Evolutionary conservation across 2,797 vertebrate genomes (phyloP), one percentile per base, ranked within the genome.

Genomic region (Pseudomugil tenellus): DNA sequence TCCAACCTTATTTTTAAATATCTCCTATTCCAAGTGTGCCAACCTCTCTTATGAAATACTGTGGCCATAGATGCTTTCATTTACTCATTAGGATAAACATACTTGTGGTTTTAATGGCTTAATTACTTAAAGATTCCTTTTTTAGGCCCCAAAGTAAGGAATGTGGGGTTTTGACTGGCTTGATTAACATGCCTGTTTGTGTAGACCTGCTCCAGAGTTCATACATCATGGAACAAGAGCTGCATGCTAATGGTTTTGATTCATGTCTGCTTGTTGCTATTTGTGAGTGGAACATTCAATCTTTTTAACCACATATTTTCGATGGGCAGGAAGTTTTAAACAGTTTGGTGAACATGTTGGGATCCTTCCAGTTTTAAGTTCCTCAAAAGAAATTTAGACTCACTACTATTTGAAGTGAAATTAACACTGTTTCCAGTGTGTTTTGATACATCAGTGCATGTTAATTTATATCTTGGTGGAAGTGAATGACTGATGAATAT

Each of bases 181-280:
- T 29, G 65, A 65, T 23, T 32, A 46, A 56, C 37, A 54, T 17
- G 35, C 6, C 35, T 55, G 19, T 23, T 28, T 25, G 13, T 23
- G 13, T 19, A 57, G 9, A 59, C 37, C 35, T 35, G 31, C 6
- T 21, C 16, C 12, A 29, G 2, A 21, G 28, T 55, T 43, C 26
- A 21, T 32, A 17, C 34, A 53, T 6, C 39, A 55, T 28, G 46
- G 9, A 63, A 52, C 26, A 34, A 14, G 43, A 34, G n/a, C n/a
- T 49, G n/a, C 19, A 25, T 13, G 35, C 21, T 19, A 69, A 32
- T 34, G 34, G 28, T 48, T 69, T 34, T 46, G 21, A 61, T 25
- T 35, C 17, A 46, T 12, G 31, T 16, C 17, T 35, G 21, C 25
- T 35, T 21, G 2, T 5, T 62, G n/a, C 57, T 8, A 19, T 39